phyloP scores from a whole-genome alignment of 2,888 invertebrate genomes.

The Chrysina gloriosa region DNA sequence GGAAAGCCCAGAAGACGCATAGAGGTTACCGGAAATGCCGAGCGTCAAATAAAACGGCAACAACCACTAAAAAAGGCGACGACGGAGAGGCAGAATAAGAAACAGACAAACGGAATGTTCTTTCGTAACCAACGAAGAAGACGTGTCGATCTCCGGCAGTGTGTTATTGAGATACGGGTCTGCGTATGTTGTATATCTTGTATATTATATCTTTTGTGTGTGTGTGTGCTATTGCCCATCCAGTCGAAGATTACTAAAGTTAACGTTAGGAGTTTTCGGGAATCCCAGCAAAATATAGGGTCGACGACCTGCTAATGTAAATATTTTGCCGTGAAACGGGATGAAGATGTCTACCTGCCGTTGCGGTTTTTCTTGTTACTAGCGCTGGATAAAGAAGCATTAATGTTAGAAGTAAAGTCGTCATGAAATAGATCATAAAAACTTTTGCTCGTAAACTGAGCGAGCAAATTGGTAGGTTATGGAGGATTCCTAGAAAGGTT shows the following conservation, averaged over 20 bases:
- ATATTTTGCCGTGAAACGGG: constrained; percentile 12
- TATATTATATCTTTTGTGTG: neutral
- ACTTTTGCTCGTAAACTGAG: no score
- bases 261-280: constrained; percentile 1
- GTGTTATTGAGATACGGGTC: neutral
- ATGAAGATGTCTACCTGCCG: neutral
- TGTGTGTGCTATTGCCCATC: neutral
- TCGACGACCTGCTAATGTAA: constrained; percentile 13
- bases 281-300: constrained; percentile 8
- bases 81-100: neutral
- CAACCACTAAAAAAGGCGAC: neutral
- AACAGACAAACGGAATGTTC: neutral
- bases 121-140: no score
- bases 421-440: neutral
- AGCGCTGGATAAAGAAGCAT: neutral
- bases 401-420: neutral
- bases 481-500: no score
- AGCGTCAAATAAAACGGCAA: constrained; percentile 12
- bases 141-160: no score
- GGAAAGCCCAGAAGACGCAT: constrained; percentile 3
- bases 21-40: constrained; percentile 35
- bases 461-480: no score
- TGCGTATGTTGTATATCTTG: neutral
- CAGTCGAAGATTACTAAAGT: neutral
- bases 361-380: neutral